Evolutionary conservation across 2,797 vertebrate species (phyloP), one percentile per base, ranked within the genome.

Genomic region (Malurus leucopterus): DNA sequence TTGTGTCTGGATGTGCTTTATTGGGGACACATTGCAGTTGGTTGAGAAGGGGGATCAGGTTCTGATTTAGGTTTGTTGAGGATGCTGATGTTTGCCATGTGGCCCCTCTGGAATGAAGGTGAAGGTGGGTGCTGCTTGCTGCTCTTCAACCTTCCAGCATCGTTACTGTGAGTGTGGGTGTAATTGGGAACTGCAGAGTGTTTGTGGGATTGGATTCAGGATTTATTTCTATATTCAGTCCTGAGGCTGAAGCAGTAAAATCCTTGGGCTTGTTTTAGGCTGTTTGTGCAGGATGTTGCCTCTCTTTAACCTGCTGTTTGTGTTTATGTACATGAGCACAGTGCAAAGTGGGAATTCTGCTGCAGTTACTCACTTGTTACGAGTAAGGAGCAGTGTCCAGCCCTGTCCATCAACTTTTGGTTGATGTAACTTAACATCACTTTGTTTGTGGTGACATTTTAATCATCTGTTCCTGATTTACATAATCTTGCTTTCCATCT

Each of bases 101-200:
- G n/a, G 2, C 2, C 32, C 2, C 38, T 47, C 41, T 58, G 68
- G 9, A 46, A 1, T 24, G 32, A 29, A 27, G 75, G 21, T 13
- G 53, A 5, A 34, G 5, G 1, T 29, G 29, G 22, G 10, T 24
- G 8, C 29, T 59, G 20, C 53, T 47, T 34, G 18, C 34, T 81
- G 62, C 58, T 17, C 46, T 54, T 13, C 49, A 47, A 57, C 65
- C 67, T 44, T 50, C 19, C 57, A 30, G 11, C 0, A 1, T 23
- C 23, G 1, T 11, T 27, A 0, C 17, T 34, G 8, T 4, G 20
- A 27, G 5, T 24, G 13, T 5, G 1, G 1, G 63, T 1, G 63
- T 15, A 5, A 9, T 0, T 32, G 22, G 69, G 76, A 77, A 1
- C 58, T 57, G 61, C 61, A 49, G 3, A 34, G 6, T 11, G 0